Conservation (phyloP, 2,888 invertebrate genomes). For the Volucella zonaria region DNA sequence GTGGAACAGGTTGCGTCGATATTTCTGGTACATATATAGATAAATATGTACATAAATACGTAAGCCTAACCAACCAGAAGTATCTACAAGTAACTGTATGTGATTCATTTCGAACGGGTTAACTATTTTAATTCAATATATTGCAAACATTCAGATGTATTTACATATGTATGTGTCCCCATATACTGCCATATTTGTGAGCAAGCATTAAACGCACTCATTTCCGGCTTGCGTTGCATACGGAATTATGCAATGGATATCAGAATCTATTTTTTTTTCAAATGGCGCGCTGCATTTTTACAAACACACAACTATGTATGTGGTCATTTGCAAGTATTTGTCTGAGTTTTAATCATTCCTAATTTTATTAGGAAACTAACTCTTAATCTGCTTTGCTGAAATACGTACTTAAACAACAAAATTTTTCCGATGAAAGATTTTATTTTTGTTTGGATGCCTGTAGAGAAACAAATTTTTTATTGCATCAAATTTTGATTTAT, state of each 20-base stretch:
- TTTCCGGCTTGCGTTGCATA: conserved; percentile 52
- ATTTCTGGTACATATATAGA: conserved; percentile 26
- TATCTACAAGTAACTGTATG: conserved; percentile 13
- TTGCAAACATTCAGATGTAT: neutral
- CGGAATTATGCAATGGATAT: conserved; percentile 12
- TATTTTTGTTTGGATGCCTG: no score
- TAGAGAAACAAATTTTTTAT: no score
- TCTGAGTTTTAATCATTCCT: no score
- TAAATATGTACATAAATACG: no score
- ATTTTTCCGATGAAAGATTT: no score
- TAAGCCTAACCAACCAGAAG: no score
- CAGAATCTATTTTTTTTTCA: conserved; percentile 36
- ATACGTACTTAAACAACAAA: no score
- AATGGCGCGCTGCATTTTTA: conserved; percentile 23
- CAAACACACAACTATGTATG: neutral
- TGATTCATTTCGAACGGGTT: conserved; percentile 34
- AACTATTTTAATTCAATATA: conserved; percentile 54
- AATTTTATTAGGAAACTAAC: no score
- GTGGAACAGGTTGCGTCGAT: neutral
- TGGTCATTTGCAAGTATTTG: no score
- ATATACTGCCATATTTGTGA: conserved; percentile 17
- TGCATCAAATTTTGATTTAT: no score
- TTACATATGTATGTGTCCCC: conserved; percentile 34
- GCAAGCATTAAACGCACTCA: conserved; percentile 12
- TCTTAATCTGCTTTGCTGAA: no score